Base-by-base conservation (phyloP, 2,888 invertebrate genomes). In the Adelphocoris suturalis region DNA sequence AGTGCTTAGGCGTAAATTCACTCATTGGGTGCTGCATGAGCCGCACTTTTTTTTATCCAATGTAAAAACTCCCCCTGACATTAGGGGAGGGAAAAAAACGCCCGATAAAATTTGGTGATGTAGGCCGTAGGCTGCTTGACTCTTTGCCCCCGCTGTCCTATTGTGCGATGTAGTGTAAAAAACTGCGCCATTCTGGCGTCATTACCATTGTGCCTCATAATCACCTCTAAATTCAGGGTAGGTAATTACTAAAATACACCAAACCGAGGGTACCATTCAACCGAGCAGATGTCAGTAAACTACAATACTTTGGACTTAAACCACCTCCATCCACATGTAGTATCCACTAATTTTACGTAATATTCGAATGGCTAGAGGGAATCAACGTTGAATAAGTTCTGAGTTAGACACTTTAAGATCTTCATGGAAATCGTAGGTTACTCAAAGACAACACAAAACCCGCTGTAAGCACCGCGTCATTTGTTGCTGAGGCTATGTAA, bases 221-320 rank as follows among this genome's bases (percentile, higher is more conserved):
- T 23, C 68, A 68, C 68, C 23, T 68, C 19, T 23, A 68, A 23
- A 68, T 68, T 68, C 68, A 68, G 9, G 12, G 68, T 68, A 68
- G 12, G 68, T 68, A 68, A 68, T 68, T 68, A 68, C 68, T 68
- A 23, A 68, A 52, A 52, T 52, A 16, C 57, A 57, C 57, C n/a
- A 16, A 57, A 57, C 5, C 16, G 57, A n/a, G 57, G 57, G 57
- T n/a, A n/a, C n/a, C 5, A n/a, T n/a, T 57, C 57, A 57, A n/a
- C 57, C 1, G 11, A 13, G 27, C 68, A 68, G 68, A 68, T 68
- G 68, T 23, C 2, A 3, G 23, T 68, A 27, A 61, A 61, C n/a
- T n/a, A n/a, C 61, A 19, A n/a, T 9, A 19, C 61, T 61, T 19
- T 52, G 57, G 37, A 57, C 57, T 5, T 57, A 12, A n/a, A 5